Evolutionary conservation across 2,113 vertebrate species (phyloP).

Genomic region (Vidua chalybeata): DNA sequence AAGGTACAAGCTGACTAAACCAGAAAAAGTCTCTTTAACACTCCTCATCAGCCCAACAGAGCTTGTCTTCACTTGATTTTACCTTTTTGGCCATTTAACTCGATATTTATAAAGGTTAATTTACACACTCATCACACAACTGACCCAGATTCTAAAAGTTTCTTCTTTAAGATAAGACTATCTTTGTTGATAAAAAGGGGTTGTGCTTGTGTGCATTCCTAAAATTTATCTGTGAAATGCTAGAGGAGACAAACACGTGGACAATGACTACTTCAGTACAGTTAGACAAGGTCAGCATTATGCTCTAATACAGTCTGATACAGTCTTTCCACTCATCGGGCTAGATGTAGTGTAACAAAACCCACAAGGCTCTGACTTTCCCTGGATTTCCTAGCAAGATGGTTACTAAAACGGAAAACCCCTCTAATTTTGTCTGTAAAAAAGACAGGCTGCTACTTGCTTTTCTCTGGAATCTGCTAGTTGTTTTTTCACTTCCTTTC

Average conservation of each 20-base stretch:
- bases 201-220: not conserved
- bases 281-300: not conserved
- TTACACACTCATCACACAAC: not conserved
- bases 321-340: not conserved
- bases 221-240: not conserved
- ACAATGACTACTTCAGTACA: not conserved
- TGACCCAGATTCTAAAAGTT: not conserved
- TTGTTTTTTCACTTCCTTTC: not conserved
- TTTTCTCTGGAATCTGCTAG: not conserved
- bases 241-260: not conserved
- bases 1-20: not conserved
- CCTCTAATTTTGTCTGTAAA: not conserved
- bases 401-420: not conserved
- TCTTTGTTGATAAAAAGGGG: not conserved
- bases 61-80: not conserved
- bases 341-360: not conserved
- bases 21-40: not conserved
- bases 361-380: not conserved
- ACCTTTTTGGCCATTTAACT: not conserved
- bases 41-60: not conserved
- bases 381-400: not conserved
- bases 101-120: not conserved
- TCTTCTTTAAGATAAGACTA: not conserved
- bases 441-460: not conserved
- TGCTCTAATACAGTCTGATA: not conserved